A percentile compares a stretch with the other conserved stretches of the same genome.
phyloP scores from a whole-genome alignment of 2,888 invertebrate species.

The Chaetoderma sp. region DNA sequence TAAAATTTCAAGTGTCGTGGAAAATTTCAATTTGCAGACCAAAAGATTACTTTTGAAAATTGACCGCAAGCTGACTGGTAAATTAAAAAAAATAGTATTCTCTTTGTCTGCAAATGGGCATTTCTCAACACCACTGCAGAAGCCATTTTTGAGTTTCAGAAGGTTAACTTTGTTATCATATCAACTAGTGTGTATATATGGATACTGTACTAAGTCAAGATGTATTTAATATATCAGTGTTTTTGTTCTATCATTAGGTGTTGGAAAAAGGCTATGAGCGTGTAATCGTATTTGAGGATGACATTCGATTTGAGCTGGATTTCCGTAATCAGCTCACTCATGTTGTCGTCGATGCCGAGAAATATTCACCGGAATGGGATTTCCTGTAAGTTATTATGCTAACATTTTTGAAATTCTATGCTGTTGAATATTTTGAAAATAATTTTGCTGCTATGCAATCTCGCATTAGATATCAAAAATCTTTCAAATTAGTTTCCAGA shows the following conservation, averaged over 20 bases:
- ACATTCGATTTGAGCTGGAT: constrained; percentile 90
- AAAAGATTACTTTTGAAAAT: too few species aligned
- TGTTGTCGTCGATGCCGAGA: constrained; percentile 77
- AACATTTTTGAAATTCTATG: not conserved
- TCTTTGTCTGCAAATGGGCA: too few species aligned
- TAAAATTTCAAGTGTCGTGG: too few species aligned
- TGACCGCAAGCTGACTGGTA: too few species aligned
- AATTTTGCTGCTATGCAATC: too few species aligned
- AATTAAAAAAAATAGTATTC: too few species aligned
- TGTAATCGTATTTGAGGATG: constrained; percentile 91
- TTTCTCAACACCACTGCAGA: too few species aligned
- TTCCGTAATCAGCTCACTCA: constrained; percentile 77
- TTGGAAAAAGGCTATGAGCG: constrained; percentile 69
- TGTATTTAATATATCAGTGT: not conserved
- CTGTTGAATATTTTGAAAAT: too few species aligned
- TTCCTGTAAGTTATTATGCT: constrained; percentile 79
- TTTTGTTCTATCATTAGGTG: constrained; percentile 50
- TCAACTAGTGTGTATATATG: not conserved
- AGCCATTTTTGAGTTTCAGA: too few species aligned
- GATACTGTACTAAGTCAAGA: not conserved
- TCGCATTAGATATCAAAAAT: too few species aligned
- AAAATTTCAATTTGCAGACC: too few species aligned
- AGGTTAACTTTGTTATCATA: too few species aligned
- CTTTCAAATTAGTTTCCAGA: not conserved
- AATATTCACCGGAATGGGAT: constrained; percentile 81